phyloP scores from a whole-genome alignment of 2,797 vertebrate species.

The Propithecus deckenii region DNA sequence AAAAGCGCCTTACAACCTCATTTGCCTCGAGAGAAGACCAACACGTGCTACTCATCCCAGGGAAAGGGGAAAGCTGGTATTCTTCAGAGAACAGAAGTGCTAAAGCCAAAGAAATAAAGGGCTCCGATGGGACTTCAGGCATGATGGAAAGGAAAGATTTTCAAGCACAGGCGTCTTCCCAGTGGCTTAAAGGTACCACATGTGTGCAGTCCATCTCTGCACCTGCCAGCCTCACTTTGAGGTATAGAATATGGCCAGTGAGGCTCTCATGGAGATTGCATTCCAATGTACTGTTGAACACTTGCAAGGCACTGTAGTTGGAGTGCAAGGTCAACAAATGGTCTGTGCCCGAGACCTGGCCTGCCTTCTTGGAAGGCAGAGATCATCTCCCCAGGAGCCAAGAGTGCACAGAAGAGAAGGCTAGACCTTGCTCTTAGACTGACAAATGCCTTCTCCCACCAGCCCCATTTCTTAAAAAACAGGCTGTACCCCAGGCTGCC shows the following conservation, averaged over 20 bases:
- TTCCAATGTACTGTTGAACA: background rate
- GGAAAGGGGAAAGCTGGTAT: background rate
- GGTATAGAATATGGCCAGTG: background rate
- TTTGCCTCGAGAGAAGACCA: background rate
- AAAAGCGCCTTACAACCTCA: background rate
- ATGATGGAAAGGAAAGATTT: background rate
- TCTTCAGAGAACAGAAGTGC: background rate
- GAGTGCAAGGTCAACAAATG: constrained; percentile 61
- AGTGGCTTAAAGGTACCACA: background rate
- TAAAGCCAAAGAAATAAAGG: background rate
- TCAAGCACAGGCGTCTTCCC: background rate
- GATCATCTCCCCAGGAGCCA: background rate
- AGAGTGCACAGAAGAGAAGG: background rate
- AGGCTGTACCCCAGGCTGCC: constrained; percentile 25
- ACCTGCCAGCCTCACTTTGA: constrained; percentile 15
- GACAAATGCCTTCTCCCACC: background rate
- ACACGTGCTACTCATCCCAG: background rate
- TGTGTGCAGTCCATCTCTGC: background rate
- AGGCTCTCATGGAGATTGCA: background rate
- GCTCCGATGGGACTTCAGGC: background rate
- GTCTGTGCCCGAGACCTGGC: constrained; percentile 30
- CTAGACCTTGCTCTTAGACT: background rate
- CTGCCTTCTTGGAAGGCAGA: constrained; percentile 39
- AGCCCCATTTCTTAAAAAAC: constrained; percentile 24
- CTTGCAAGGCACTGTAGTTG: constrained; percentile 72